Base-by-base conservation (phyloP, 1,140 invertebrate species). In the Musca vetustissima region DNA sequence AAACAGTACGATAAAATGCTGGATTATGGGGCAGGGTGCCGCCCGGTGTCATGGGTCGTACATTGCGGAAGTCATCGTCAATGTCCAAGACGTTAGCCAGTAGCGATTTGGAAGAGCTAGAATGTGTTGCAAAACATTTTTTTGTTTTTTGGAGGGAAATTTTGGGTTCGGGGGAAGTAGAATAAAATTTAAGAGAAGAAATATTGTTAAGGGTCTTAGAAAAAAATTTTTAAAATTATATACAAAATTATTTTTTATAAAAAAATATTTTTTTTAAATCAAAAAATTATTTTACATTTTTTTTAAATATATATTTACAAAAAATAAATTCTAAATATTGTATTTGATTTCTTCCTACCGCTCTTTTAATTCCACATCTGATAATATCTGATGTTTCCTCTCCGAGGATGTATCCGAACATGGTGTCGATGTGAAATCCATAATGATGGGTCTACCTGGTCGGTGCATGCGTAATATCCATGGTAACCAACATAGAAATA, bases 401-500 rank as follows among this genome's bases (percentile, higher is more conserved):
- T 85, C 85, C 55, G 84, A 78, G 25, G 80, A 79, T 24, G 83
- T 82, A 74, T 83, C 82, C 71, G 88, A 87, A 50, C 87, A 86
- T 28, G 88, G 86, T 76, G 85, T 86, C 72, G 85, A 85, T 72
- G 85, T 83, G 68, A 83, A 83, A 73, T 83, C 79, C 74, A 81
- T 69, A 73, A 82, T 82, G 69, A 87, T 86, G 57, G 83, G 84
- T 69, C 89, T 87, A 76, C 90, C 88, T 73, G 86, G 84, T 75
- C 96, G 89, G 77, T 91, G 91, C 94, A 99, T 98, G 73, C 94
- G 89, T 76, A 99, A 88, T 75, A 98, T 85, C 88, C 94, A 97
- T 74, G 97, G 96, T 83, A 98, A 87, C 96, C 97, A 99, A 83
- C 93, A 93, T 75, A 98, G 88, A 85, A 99, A 95, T 79, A 98